These are phyloP conservation scores for Trematocara nigrifrons DNA, from an alignment of 2,113 vertebrate genomes.

Conservation along the genomic window DNA sequence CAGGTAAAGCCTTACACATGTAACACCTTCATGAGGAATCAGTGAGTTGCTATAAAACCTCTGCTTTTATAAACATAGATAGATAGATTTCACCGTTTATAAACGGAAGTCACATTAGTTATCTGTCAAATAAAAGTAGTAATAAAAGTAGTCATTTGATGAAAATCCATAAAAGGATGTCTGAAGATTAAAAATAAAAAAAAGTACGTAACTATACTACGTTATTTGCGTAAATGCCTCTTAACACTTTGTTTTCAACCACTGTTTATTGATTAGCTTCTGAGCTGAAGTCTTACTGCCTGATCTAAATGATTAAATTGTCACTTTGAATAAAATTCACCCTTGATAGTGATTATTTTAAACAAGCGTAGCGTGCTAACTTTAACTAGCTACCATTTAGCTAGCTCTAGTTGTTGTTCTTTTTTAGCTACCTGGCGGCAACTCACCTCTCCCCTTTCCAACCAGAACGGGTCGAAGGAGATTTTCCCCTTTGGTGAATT, in stretches of 20 bases:
- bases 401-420: neutral
- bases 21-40: neutral
- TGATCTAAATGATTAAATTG: neutral
- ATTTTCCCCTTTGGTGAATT: slow-evolving; percentile 69
- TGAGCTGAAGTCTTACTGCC: neutral
- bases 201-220: neutral
- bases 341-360: neutral
- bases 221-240: neutral
- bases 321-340: neutral
- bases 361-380: neutral
- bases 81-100: neutral
- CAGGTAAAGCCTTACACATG: neutral
- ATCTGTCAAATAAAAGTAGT: neutral
- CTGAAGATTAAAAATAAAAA: neutral
- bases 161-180: neutral
- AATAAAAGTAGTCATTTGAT: neutral
- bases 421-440: neutral
- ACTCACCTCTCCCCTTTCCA: slow-evolving; percentile 67
- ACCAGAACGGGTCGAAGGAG: slow-evolving; percentile 58
- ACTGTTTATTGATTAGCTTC: neutral
- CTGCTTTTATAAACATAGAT: neutral
- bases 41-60: fast-evolving
- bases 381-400: neutral
- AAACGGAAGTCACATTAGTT: neutral
- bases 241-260: neutral